Evolutionary conservation across 2,113 vertebrate species (phyloP).

Genomic region (Rhinolophus ferrumequinum): DNA sequence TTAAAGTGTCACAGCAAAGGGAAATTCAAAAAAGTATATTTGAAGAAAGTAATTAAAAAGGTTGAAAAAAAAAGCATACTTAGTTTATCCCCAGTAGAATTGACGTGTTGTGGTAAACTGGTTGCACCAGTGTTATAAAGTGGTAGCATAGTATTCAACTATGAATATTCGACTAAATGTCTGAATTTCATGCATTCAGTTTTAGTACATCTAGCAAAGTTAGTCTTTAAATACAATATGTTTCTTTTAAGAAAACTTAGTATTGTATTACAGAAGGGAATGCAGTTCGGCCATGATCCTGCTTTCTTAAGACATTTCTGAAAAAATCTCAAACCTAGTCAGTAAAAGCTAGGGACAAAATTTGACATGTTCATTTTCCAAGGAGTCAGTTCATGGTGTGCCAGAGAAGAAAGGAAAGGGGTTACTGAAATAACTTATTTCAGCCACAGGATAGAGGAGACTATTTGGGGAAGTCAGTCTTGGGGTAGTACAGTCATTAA

Average conservation of each 20-base stretch:
- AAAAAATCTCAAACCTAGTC: neutral
- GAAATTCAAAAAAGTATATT: neutral
- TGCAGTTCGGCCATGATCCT: neutral
- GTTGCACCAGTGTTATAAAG: neutral
- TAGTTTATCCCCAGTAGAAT: neutral
- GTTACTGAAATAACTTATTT: neutral
- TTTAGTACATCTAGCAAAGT: neutral
- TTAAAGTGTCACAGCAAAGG: neutral
- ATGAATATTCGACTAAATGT: neutral
- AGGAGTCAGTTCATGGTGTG: neutral
- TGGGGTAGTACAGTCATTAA: neutral
- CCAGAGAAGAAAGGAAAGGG: neutral
- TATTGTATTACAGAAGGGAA: neutral
- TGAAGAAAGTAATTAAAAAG: conserved; percentile 35
- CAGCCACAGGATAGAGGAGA: neutral
- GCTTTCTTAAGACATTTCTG: neutral
- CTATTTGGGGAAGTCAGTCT: neutral
- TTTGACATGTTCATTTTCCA: neutral
- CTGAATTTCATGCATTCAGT: neutral
- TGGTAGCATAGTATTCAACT: neutral
- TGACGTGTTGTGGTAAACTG: neutral
- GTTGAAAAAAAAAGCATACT: neutral
- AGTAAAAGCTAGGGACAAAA: neutral
- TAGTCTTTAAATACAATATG: neutral
- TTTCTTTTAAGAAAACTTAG: conserved; percentile 32